Evolutionary conservation across 2,113 vertebrate species (phyloP).

Genomic region (Poeciliopsis retropinna): DNA sequence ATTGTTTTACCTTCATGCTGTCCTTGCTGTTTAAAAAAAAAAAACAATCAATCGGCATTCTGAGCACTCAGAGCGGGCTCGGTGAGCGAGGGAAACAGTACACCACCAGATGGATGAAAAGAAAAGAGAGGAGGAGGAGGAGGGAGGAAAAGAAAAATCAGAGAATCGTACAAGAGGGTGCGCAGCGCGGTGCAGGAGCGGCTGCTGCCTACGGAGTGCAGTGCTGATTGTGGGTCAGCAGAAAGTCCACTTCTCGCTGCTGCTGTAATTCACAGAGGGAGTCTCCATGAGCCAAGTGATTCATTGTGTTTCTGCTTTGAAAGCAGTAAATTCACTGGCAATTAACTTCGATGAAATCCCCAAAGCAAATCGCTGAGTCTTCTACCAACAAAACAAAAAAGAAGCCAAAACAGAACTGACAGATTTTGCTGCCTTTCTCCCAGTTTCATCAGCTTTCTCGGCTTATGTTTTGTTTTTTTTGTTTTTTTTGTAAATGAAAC

Average conservation of each 20-base stretch:
- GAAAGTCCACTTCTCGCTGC: conserved; percentile 58
- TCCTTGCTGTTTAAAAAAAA: conserved; percentile 53
- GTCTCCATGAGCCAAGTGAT: conserved; percentile 63
- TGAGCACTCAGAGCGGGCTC: conserved; percentile 24
- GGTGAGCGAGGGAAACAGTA: conserved; percentile 44
- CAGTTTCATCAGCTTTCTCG: conserved; percentile 1
- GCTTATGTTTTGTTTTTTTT: background rate
- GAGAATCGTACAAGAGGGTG: conserved; percentile 9
- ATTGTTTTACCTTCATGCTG: conserved; percentile 60
- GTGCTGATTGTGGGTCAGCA: conserved; percentile 73
- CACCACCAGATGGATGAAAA: conserved; percentile 28
- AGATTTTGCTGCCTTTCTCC: conserved; percentile 19
- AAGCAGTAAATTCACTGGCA: conserved; percentile 68
- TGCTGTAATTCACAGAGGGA: conserved; percentile 48
- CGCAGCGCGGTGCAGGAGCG: conserved; percentile 4
- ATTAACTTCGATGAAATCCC: conserved; percentile 63
- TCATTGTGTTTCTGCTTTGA: conserved; percentile 64
- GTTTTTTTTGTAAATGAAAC: background rate
- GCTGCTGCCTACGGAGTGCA: conserved; percentile 34
- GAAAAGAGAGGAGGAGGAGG: conserved; percentile 1
- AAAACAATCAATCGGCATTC: conserved; percentile 58
- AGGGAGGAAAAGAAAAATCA: conserved; percentile 8
- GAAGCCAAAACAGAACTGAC: conserved; percentile 15
- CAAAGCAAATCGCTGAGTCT: conserved; percentile 57
- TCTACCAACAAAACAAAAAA: conserved; percentile 13